These are phyloP conservation scores for Anguilla rostrata DNA, from an alignment of 2,113 vertebrate genomes.

Conservation along the genomic window DNA sequence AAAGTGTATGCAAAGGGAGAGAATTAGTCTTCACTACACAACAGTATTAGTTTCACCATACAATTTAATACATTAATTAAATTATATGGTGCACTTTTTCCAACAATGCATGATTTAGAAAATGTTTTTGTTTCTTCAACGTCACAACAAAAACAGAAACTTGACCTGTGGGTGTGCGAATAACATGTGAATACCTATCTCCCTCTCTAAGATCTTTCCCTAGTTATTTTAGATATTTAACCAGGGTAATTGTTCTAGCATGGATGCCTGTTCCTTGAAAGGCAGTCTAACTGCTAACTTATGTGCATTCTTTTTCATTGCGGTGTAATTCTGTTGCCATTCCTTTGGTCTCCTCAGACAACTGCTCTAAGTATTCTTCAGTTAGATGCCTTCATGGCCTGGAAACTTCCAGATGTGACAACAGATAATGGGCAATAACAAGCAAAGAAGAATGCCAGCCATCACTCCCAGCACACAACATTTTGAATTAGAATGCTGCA, in stretches of 20 bases:
- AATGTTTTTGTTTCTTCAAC: background rate
- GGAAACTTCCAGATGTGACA: background rate
- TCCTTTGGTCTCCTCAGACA: slow-evolving; percentile 53
- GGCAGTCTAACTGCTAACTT: slow-evolving; percentile 55
- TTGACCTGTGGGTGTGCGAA: slow-evolving; percentile 42
- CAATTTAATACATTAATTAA: background rate
- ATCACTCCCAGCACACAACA: background rate
- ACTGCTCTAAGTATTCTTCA: slow-evolving; percentile 45
- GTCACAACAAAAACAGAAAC: slow-evolving; percentile 28
- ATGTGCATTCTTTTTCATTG: slow-evolving; percentile 51
- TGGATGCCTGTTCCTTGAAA: slow-evolving; percentile 52
- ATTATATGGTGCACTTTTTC: background rate
- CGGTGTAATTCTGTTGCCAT: slow-evolving; percentile 46
- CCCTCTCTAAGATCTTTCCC: slow-evolving; percentile 28
- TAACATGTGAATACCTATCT: slow-evolving; percentile 23
- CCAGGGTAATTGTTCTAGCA: slow-evolving; percentile 61
- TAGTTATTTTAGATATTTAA: slow-evolving; percentile 62
- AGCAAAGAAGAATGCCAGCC: background rate
- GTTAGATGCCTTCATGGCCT: slow-evolving; percentile 30
- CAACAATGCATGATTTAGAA: background rate
- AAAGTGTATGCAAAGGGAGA: background rate
- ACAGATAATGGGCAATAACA: background rate
- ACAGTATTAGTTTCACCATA: too few relatives aligned
- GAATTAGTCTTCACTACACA: background rate
- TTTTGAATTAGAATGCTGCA: background rate